Base-by-base conservation (phyloP, 2,888 invertebrate species). In the Leptopilina drosophilae region DNA sequence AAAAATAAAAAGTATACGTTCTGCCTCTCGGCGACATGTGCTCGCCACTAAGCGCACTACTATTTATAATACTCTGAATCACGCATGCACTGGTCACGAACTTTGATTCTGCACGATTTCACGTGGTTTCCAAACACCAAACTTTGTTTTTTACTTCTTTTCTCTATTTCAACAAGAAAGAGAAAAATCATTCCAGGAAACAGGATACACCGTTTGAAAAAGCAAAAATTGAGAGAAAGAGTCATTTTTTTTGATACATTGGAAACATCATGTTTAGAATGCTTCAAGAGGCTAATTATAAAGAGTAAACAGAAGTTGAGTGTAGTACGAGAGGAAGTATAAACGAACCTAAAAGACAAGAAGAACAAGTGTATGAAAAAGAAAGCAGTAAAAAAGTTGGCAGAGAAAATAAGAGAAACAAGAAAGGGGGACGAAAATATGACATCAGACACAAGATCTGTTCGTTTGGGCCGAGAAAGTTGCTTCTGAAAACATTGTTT, bases 61-160 rank as follows among this genome's bases (percentile, higher is more conserved):
- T 87, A 87, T 87, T 87, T 85, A 87, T 87, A 87, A 85, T 82
- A 83, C 85, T 81, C 83, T 86, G 87, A 87, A 86, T 87, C 87
- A 87, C 82, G 82, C 82, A 80, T 82, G 81, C 84, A 80, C 78
- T 79, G 76, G 80, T 73, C 82, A 79, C 83, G 80, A 82, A 80
- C 80, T 80, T 73, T 79, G 80, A 81, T 83, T 81, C 73, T 78
- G 81, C 80, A 80, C 81, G 80, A 80, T 83, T 78, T 80, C 79
- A 78, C 46, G 78, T 77, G n/a, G 49, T 42, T 66, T 67, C 42
- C 11, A 1, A 33, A 26, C 12, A 46, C 77, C 11, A 12, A 40
- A 46, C 56, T 56, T n/a, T 33, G 33, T 33, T 69, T 53, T 26
- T 11, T 49, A 12, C 11, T 12, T 3, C 4, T 7, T 7, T 8